Evolutionary conservation across 2,888 invertebrate genomes (phyloP), one percentile per base, ranked within the genome.

Genomic region (Drosophila fulvimacula): DNA sequence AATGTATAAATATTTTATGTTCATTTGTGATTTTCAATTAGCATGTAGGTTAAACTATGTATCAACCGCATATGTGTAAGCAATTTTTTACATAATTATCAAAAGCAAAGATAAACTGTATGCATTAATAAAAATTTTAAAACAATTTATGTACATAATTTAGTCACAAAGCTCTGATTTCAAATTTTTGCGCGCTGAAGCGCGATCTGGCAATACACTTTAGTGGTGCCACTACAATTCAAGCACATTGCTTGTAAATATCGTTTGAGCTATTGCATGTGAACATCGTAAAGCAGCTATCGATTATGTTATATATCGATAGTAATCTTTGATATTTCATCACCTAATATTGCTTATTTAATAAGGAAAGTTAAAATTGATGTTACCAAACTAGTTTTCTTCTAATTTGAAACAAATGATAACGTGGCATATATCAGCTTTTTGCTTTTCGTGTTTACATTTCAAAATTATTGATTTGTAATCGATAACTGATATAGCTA

Each of bases 1-100:
- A 73, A 76, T 83, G 88, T 83, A 88, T 89, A 83, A 89, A 89
- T 86, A 89, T 89, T 83, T 85, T 83, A 83, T 83, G 83, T 89
- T 83, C 90, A 89, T 83, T 83, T 83, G 83, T 83, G 83, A 83
- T 83, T 83, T 83, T 83, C 90, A 89, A 88, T 66, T 83, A 83
- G 83, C 73, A 65, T 65, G 80, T 83, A 83, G 80, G 80, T 78
- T 78, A 89, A 89, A 57, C 67, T 82, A 89, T 89, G 71, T 87
- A 83, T 83, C 89, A 69, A 77, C 64, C 82, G 82, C 81, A 68
- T 82, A 87, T 68, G 46, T 74, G 46, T 82, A 82, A 89, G 82
- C 87, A 79, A 89, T 81, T 82, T 87, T 82, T 81, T 82, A 83
- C 68, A 82, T 81, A 80, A 83, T 83, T 82, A 87, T 82, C 81